A percentile compares a stretch with the other conserved stretches of the same genome.
Evolutionary conservation across 2,888 invertebrate species (phyloP).

Genomic region (Malthinus flaveolus): DNA sequence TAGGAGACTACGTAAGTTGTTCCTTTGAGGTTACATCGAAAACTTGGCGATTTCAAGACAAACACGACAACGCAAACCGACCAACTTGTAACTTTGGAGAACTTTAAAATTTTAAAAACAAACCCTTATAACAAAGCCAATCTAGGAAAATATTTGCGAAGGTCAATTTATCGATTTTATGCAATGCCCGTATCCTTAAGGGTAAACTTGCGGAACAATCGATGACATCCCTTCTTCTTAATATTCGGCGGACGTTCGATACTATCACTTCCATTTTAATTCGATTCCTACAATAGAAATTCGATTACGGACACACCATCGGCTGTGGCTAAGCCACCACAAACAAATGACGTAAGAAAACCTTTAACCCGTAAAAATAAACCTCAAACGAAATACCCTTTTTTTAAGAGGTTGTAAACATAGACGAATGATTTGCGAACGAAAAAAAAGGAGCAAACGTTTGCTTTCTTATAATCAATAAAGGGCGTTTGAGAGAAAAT

Average conservation of each 20-base stretch:
- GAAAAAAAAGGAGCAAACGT: constrained; percentile 1
- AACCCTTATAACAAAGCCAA: constrained; percentile 4
- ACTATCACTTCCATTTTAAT: constrained; percentile 39
- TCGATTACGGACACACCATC: constrained; percentile 33
- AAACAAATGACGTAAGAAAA: constrained; percentile 14
- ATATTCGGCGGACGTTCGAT: constrained; percentile 31
- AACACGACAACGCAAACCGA: constrained; percentile 10
- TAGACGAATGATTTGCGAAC: constrained; percentile 1
- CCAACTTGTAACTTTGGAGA: constrained; percentile 10
- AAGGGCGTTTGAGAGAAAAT: background rate
- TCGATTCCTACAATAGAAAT: constrained; percentile 35
- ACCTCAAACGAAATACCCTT: constrained; percentile 4
- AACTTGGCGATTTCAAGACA: constrained; percentile 14
- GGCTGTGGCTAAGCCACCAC: constrained; percentile 14
- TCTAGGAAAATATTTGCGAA: constrained; percentile 5
- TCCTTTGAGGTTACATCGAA: constrained; percentile 17
- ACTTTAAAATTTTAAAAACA: constrained; percentile 8
- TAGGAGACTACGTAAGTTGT: constrained; percentile 21
- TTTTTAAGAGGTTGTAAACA: constrained; percentile 6
- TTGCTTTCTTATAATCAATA: background rate
- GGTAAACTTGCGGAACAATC: constrained; percentile 14
- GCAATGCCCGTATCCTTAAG: background rate
- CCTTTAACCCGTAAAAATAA: constrained; percentile 9
- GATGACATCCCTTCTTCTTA: constrained; percentile 26
- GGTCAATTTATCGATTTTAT: constrained; percentile 8